phyloP scores from a whole-genome alignment of 2,113 vertebrate genomes.

The Pogonocichla stellata region DNA sequence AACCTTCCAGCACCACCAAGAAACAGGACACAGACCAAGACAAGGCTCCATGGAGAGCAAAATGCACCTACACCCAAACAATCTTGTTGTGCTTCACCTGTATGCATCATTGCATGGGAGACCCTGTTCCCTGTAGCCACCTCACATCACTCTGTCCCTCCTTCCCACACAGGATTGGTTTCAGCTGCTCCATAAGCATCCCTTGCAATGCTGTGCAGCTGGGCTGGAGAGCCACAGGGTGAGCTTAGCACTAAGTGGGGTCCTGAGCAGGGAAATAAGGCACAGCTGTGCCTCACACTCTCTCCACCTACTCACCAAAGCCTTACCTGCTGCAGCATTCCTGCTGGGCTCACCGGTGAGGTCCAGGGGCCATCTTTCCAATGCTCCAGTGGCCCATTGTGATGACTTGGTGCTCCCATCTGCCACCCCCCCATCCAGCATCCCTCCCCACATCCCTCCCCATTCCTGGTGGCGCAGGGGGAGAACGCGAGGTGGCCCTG shows the following conservation, averaged over 20 bases:
- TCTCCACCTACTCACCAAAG: background rate
- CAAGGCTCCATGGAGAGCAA: background rate
- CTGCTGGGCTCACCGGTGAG: fast-evolving
- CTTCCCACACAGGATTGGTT: fast-evolving
- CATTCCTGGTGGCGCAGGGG: background rate
- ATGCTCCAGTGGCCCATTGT: fast-evolving
- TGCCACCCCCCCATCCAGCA: fast-evolving
- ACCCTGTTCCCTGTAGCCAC: background rate
- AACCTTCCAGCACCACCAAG: background rate
- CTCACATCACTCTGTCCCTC: fast-evolving
- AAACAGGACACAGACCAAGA: background rate
- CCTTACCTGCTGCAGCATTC: background rate
- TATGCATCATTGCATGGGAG: fast-evolving
- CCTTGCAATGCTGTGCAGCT: fast-evolving
- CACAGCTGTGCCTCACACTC: background rate
- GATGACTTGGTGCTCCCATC: fast-evolving
- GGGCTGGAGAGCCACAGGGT: fast-evolving
- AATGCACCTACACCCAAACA: background rate
- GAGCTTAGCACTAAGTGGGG: background rate
- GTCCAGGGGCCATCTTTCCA: background rate
- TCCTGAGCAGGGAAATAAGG: background rate
- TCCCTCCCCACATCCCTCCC: background rate
- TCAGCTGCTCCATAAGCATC: background rate
- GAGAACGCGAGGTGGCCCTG: background rate
- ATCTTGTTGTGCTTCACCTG: fast-evolving